These are phyloP conservation scores for Sminthopsis crassicaudata DNA, from an alignment of 2,113 vertebrate genomes.

Conservation along the genomic window DNA sequence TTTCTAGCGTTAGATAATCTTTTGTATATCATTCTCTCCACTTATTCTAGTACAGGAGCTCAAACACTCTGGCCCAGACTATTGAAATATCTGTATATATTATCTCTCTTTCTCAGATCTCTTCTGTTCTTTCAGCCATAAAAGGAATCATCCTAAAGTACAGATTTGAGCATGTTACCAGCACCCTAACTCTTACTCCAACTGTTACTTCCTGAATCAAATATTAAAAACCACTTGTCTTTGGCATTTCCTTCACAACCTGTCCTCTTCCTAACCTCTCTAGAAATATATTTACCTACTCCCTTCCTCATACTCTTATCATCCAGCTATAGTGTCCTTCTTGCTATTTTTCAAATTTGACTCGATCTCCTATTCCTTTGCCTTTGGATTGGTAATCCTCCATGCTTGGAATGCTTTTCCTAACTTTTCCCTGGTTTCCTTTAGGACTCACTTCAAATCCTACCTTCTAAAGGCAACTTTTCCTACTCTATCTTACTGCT, in stretches of 20 bases:
- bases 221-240: background rate
- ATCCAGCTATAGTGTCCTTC: background rate
- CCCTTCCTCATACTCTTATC: background rate
- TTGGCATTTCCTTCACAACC: background rate
- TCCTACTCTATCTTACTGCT: too few species aligned
- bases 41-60: background rate
- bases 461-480: background rate
- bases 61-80: background rate
- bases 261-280: background rate
- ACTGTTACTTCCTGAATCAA: too few species aligned
- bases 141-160: background rate
- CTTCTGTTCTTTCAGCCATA: background rate
- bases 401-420: background rate
- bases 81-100: background rate
- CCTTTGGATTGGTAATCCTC: background rate
- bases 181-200: background rate
- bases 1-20: background rate
- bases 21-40: background rate
- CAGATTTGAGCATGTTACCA: background rate
- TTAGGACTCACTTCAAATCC: background rate
- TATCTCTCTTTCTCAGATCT: background rate
- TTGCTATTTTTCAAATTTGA: background rate
- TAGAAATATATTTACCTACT: background rate
- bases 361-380: background rate
- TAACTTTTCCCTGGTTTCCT: background rate